These are phyloP conservation scores for Encarsia formosa DNA, from an alignment of 2,888 invertebrate genomes.

Conservation along the genomic window DNA sequence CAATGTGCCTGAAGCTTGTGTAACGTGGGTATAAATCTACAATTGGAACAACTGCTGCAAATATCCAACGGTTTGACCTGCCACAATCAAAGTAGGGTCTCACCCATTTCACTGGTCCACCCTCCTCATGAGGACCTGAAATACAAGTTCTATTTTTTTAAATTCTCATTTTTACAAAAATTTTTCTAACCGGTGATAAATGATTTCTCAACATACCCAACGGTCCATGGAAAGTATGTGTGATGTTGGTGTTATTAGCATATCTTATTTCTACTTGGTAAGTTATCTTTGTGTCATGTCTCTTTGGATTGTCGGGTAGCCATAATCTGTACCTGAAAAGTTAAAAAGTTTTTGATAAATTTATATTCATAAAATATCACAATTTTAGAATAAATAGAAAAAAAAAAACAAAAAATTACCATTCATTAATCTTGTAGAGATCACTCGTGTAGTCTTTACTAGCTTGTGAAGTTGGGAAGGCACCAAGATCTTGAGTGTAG, in stretches of 20 bases:
- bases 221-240: conserved; percentile 93
- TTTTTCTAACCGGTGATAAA: too few species aligned
- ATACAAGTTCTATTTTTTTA: conserved; percentile 18
- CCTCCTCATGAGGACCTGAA: conserved; percentile 76
- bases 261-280: conserved; percentile 92
- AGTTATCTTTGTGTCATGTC: conserved; percentile 88
- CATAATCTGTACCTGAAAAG: conserved; percentile 69
- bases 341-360: conserved; percentile 6
- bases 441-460: conserved; percentile 88
- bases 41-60: conserved; percentile 89
- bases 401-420: conserved; percentile 53
- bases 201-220: conserved; percentile 55
- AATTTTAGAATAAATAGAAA: neutral
- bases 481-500: conserved; percentile 79
- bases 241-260: conserved; percentile 91
- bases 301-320: conserved; percentile 82
- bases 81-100: conserved; percentile 96
- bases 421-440: conserved; percentile 87
- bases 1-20: conserved; percentile 87
- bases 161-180: conserved; percentile 9
- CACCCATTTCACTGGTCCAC: conserved; percentile 92
- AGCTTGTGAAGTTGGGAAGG: conserved; percentile 72
- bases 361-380: neutral
- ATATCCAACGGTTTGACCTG: conserved; percentile 91
- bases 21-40: conserved; percentile 94